A percentile compares a stretch with the other conserved stretches of the same genome.
Conservation (phyloP, 2,888 invertebrate genomes). For the Lottia gigantea region DNA sequence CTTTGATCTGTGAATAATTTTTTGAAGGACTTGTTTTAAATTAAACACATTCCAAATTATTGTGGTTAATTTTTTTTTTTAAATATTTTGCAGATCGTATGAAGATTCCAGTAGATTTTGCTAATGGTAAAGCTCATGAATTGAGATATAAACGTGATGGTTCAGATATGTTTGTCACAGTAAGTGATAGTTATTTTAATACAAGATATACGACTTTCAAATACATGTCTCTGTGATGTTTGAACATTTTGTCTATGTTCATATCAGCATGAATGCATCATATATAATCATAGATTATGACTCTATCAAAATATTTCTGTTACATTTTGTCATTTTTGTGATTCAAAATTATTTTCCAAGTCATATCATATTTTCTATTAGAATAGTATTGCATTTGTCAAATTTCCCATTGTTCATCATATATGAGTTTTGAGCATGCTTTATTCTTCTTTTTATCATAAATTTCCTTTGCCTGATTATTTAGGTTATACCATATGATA, state of each 20-base stretch:
- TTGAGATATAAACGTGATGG: constrained; percentile 44
- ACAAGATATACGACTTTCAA: too few relatives aligned
- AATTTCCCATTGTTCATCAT: constrained; percentile 1
- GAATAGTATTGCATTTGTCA: background rate
- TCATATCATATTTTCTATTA: constrained; percentile 1
- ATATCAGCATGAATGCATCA: too few relatives aligned
- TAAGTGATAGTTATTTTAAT: constrained; percentile 32
- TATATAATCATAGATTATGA: too few relatives aligned
- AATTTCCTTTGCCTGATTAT: too few relatives aligned
- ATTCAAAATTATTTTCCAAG: too few relatives aligned
- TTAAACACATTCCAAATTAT: too few relatives aligned
- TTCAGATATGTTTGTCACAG: constrained; percentile 47
- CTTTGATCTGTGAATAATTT: too few relatives aligned
- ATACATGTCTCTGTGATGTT: too few relatives aligned
- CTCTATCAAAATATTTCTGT: too few relatives aligned
- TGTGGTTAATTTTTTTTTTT: background rate
- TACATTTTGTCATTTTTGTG: too few relatives aligned
- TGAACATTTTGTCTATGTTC: too few relatives aligned
- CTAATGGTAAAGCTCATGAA: constrained; percentile 50
- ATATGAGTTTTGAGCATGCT: constrained; percentile 8
- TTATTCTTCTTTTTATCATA: background rate
- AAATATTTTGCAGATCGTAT: constrained; percentile 43
- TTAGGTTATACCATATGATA: constrained; percentile 17
- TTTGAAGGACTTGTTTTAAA: too few relatives aligned
- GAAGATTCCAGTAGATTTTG: constrained; percentile 45